phyloP scores from a whole-genome alignment of 2,113 vertebrate genomes.

The Pygoscelis adeliae region DNA sequence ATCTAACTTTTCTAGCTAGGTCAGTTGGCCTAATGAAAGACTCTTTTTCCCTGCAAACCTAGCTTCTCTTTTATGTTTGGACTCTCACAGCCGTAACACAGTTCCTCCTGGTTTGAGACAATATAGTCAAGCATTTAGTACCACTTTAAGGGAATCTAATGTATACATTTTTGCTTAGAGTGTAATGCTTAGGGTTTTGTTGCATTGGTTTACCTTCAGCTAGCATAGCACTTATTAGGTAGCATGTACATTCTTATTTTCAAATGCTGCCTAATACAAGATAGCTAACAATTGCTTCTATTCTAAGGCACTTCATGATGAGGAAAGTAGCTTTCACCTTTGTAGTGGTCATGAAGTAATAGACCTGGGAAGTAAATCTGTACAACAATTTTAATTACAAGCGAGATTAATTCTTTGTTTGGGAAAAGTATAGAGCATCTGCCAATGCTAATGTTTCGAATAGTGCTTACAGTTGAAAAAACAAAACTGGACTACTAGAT shows the following conservation, averaged over 20 bases:
- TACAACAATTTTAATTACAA: not conserved
- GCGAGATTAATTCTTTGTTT: not conserved
- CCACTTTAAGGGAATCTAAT: not conserved
- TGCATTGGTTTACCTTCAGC: not conserved
- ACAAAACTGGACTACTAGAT: not conserved
- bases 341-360: not conserved
- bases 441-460: not conserved
- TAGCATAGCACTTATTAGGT: not conserved
- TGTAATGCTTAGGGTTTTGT: not conserved
- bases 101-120: not conserved
- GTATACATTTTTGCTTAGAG: not conserved
- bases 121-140: not conserved
- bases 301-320: not conserved
- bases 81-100: rapidly evolving
- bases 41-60: not conserved
- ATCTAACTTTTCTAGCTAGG: not conserved
- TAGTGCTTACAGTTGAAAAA: not conserved
- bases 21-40: not conserved
- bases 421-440: not conserved
- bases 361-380: not conserved
- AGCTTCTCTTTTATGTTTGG: not conserved
- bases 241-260: not conserved
- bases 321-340: not conserved
- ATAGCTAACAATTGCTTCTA: not conserved
- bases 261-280: not conserved